Evolutionary conservation across 2,113 vertebrate genomes (phyloP), one percentile per base, ranked within the genome.

Genomic region (Pavo muticus): DNA sequence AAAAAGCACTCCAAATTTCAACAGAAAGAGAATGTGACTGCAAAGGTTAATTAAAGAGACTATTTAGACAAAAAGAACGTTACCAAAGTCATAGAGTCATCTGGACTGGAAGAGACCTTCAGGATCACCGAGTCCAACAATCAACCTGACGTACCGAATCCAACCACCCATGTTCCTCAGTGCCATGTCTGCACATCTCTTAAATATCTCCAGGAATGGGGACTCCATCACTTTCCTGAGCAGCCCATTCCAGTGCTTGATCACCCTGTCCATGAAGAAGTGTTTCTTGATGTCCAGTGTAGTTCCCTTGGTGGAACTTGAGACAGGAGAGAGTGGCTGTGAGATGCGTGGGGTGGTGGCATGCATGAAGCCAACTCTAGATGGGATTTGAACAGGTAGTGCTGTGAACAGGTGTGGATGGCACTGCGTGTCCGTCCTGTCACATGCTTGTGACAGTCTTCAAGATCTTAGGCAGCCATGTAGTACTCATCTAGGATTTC

Each of bases 381-480:
- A 0, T 71, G 65, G 63, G 54, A 12, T 21, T n/a, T 0, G 1
- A 0, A 10, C 11, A 24, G 1, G 17, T 2, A 21, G 17, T 1
- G 40, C 40, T 59, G 27, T 2, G 29, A 15, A 25, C 65, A 56
- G 44, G 32, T 0, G 1, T 35, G 13, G 32, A 47, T 9, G 10
- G 56, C 3, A 69, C 7, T 23, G 14, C 6, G 59, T 61, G 35
- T 14, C 35, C 35, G 9, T 69, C 16, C 37, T 57, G 11, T 21
- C 45, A 17, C 13, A 16, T 6, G 15, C 19, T 24, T 27, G 30
- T 39, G 30, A 3, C 10, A 27, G 1, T 37, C 29, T 21, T 81
- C 8, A 21, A 48, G 42, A 5, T 68, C 23, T 75, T 40, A 5
- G 1, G 23, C 65, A 30, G 15, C 68, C 68, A 32, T 16, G 2